Percentiles rank a stretch among this genome's conserved stretches.
These are phyloP conservation scores for Odontocolon sp. DNA, from an alignment of 2,888 invertebrate genomes.

Conservation along the genomic window DNA sequence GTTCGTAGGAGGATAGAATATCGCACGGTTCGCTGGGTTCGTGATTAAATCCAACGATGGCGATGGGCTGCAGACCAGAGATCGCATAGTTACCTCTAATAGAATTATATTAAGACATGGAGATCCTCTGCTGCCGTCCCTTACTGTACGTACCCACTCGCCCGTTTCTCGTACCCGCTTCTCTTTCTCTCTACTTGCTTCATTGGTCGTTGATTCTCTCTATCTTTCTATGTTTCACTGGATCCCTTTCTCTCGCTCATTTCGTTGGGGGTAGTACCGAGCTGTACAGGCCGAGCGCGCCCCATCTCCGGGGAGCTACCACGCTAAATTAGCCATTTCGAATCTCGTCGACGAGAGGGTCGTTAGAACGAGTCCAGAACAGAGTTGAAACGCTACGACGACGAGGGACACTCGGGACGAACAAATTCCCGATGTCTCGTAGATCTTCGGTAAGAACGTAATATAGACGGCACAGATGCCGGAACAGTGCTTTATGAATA, in stretches of 20 bases:
- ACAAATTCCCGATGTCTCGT: conserved; percentile 28
- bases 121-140: conserved; percentile 78
- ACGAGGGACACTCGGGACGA: conserved; percentile 45
- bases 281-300: conserved; percentile 33
- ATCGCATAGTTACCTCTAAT: conserved; percentile 80
- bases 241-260: conserved; percentile 52
- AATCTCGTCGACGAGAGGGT: conserved; percentile 74
- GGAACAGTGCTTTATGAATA: too few species aligned
- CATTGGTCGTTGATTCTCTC: conserved; percentile 63
- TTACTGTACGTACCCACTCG: conserved; percentile 74
- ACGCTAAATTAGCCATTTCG: conserved; percentile 80
- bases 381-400: conserved; percentile 26
- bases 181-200: conserved; percentile 46
- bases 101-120: conserved; percentile 80
- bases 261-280: background rate
- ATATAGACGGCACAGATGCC: too few species aligned
- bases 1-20: conserved; percentile 70
- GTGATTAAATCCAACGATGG: conserved; percentile 79
- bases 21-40: conserved; percentile 76
- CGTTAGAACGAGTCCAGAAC: conserved; percentile 56
- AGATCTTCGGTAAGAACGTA: conserved; percentile 19
- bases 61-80: conserved; percentile 73
- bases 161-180: conserved; percentile 46
- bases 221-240: conserved; percentile 30
- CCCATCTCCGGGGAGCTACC: conserved; percentile 74